A percentile compares a stretch with the other conserved stretches of the same genome.
phyloP scores from a whole-genome alignment of 1,140 invertebrate species.

The Chionoecetes opilio region DNA sequence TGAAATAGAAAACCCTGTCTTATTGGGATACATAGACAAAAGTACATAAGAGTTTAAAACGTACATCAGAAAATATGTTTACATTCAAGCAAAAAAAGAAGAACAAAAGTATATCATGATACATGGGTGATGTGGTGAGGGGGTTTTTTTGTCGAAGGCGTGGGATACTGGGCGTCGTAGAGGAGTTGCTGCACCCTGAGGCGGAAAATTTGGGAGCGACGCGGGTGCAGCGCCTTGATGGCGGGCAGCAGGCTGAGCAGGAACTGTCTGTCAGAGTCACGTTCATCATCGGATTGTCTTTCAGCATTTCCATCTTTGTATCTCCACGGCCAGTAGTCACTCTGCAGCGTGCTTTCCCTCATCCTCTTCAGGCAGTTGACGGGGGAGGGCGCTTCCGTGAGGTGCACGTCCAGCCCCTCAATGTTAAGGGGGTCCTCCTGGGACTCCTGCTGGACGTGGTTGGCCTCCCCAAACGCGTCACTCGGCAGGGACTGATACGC shows the following conservation, averaged over 20 bases:
- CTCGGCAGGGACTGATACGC: too few species aligned
- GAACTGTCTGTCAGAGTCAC: neutral
- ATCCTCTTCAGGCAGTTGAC: neutral
- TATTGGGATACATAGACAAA: too few species aligned
- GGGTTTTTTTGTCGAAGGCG: neutral
- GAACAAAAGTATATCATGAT: neutral
- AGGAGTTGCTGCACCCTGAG: neutral
- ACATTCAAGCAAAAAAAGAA: neutral
- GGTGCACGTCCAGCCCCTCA: neutral
- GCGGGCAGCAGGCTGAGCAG: neutral
- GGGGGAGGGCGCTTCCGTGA: neutral
- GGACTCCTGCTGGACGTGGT: neutral
- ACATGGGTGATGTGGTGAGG: neutral
- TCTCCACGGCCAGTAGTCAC: neutral
- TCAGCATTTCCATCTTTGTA: neutral
- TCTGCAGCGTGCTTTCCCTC: neutral
- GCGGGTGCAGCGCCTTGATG: constrained; percentile 16
- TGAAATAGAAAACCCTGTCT: too few species aligned
- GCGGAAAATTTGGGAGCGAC: neutral
- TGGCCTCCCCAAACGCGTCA: neutral
- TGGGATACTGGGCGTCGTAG: neutral
- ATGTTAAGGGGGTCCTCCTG: too few species aligned
- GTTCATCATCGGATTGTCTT: neutral
- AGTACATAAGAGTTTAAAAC: too few species aligned
- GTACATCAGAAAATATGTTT: too few species aligned